These are phyloP conservation scores for Tachina lurida DNA, from an alignment of 2,888 invertebrate genomes.

Conservation along the genomic window DNA sequence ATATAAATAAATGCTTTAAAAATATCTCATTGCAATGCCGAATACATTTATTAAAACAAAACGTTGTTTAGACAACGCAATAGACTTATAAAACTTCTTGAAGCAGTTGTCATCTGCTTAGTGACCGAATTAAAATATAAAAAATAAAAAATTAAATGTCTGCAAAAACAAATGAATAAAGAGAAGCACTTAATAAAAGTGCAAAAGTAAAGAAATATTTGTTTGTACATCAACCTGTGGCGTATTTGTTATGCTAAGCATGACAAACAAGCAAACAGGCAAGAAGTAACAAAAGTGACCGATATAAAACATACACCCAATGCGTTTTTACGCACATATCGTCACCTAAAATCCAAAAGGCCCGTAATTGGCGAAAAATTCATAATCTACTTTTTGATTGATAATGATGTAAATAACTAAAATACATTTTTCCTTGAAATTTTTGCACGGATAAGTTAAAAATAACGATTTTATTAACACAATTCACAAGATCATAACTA, in stretches of 20 bases:
- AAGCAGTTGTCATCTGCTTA: constrained; percentile 46
- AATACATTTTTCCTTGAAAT: no score
- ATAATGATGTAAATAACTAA: no score
- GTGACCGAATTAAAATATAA: constrained; percentile 52
- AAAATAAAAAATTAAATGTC: constrained; percentile 26
- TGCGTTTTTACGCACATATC: neutral
- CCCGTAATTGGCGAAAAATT: no score
- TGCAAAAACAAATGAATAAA: constrained; percentile 22
- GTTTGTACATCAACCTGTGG: constrained; percentile 46
- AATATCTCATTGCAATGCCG: constrained; percentile 37
- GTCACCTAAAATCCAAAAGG: no score
- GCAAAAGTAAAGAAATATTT: constrained; percentile 32
- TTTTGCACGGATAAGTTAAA: no score
- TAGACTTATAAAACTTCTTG: constrained; percentile 16
- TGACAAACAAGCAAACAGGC: neutral
- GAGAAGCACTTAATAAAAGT: constrained; percentile 22
- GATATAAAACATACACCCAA: constrained; percentile 11
- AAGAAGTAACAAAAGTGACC: constrained; percentile 23
- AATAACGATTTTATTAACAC: no score
- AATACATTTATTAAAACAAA: constrained; percentile 21
- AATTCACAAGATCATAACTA: no score
- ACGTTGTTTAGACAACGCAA: constrained; percentile 23
- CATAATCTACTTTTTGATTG: no score
- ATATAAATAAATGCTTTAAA: constrained; percentile 2
- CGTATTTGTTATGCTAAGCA: constrained; percentile 39